Evolutionary conservation across 2,797 vertebrate genomes (phyloP), one percentile per base, ranked within the genome.

Genomic region (Yasuhikotakia modesta): DNA sequence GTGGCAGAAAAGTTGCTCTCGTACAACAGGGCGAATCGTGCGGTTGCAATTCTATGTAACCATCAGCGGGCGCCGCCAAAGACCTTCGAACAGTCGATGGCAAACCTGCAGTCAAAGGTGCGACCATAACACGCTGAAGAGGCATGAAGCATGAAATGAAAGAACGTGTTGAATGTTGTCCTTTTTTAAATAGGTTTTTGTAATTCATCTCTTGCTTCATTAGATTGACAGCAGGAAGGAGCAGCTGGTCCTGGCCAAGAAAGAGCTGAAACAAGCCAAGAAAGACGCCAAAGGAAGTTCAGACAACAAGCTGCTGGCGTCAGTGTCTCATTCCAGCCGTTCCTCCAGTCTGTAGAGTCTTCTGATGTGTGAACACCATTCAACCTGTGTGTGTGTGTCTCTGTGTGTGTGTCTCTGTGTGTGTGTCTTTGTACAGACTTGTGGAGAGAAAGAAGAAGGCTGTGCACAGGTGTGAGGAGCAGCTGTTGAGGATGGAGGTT

Each of bases 1-100:
- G 73, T 46, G 64, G 87, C 85, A 2, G 92, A 92, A 87, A 95
- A 94, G 80, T 83, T 94, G 72, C 89, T 94, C 70, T 93, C 92
- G 39, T 95, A 95, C 84, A 95, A 93, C 87, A 74, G 94, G 63
- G 93, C 92, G 0, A 95, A 94, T 86, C 89, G 93, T 82, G 91
- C 92, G 30, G 93, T 94, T 86, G 93, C 93, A 87, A 86, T 94
- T 85, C 92, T 94, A 58, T 94, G 93, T 82, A 95, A 95, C 92
- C 93, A 95, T 87, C 92, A 94, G 90, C 89, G 92, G 86, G 92
- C 92, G 45, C 90, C 91, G 78, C 93, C 93, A 87, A 95, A 94
- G 87, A 92, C 91, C 85, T 95, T 94, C 69, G 92, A 94, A 0
- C 92, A 95, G 81, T 94, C 93, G 1, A 94, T 95, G 93, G 92